phyloP scores from a whole-genome alignment of 2,888 invertebrate genomes.

The Lysandra coridon region DNA sequence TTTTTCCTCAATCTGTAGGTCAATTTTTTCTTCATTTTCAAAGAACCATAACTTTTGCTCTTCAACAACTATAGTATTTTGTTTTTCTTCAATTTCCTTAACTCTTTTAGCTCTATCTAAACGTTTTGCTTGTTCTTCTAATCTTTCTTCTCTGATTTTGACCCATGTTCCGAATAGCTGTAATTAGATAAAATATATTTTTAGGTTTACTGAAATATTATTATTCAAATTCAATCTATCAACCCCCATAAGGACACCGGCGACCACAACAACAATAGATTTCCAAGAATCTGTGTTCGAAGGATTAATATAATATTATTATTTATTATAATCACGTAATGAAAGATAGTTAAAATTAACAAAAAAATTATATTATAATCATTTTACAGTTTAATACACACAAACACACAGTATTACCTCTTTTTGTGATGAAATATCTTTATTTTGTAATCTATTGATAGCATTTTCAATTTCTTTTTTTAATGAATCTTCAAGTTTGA shows the following conservation, averaged over 20 bases:
- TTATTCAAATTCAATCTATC: not conserved
- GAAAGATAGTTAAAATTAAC: too few species aligned
- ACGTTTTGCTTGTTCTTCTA: slow-evolving; percentile 81
- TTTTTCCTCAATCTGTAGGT: slow-evolving; percentile 84
- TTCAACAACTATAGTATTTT: slow-evolving; percentile 74
- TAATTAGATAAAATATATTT: slow-evolving; percentile 45
- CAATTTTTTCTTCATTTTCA: slow-evolving; percentile 88
- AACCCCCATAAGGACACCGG: too few species aligned
- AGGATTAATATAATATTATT: not conserved
- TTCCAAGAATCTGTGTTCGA: too few species aligned
- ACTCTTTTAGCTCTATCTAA: slow-evolving; percentile 79
- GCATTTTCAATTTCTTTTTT: slow-evolving; percentile 76
- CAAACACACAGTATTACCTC: slow-evolving; percentile 54
- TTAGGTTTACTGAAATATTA: not conserved
- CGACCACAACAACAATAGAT: too few species aligned
- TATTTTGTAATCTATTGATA: slow-evolving; percentile 76
- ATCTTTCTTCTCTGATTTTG: slow-evolving; percentile 73
- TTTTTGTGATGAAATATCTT: slow-evolving; percentile 80
- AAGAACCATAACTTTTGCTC: slow-evolving; percentile 90
- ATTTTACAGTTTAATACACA: too few species aligned
- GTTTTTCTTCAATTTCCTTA: slow-evolving; percentile 70
- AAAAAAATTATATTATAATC: too few species aligned
- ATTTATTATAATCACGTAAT: not conserved
- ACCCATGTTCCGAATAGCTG: slow-evolving; percentile 82
- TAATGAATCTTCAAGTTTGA: slow-evolving; percentile 68